These are phyloP conservation scores for Galleria mellonella DNA, from an alignment of 1,140 invertebrate genomes.

Conservation along the genomic window DNA sequence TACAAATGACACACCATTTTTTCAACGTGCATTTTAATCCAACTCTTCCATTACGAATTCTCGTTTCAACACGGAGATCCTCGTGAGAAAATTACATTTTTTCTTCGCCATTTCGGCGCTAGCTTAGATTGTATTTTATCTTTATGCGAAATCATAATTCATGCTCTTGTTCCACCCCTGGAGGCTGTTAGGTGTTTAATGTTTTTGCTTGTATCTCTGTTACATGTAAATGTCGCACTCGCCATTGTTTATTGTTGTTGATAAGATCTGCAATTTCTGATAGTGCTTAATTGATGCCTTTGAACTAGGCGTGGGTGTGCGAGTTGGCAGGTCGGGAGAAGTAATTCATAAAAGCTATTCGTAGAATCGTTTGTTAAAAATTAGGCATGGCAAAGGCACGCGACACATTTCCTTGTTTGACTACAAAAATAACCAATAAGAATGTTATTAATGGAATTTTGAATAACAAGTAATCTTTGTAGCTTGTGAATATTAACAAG, in stretches of 20 bases:
- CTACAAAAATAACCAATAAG: no score
- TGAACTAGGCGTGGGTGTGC: slow-evolving; percentile 7
- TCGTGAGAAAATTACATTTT: slow-evolving; percentile 58
- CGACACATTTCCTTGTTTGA: no score
- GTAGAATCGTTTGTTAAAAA: no score
- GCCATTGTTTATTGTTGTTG: slow-evolving; percentile 34
- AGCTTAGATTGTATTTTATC: slow-evolving; percentile 66
- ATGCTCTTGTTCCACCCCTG: slow-evolving; percentile 51
- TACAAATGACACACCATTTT: slow-evolving; percentile 20
- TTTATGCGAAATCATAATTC: slow-evolving; percentile 70
- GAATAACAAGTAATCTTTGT: no score
- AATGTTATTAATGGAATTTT: no score
- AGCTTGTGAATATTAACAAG: no score
- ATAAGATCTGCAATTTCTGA: slow-evolving; percentile 31
- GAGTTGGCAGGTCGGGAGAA: not conserved
- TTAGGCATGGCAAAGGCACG: no score
- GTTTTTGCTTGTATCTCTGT: slow-evolving; percentile 43
- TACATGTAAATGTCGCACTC: slow-evolving; percentile 39
- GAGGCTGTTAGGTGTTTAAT: slow-evolving; percentile 53
- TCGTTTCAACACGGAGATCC: slow-evolving; percentile 25
- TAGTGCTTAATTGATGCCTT: slow-evolving; percentile 26
- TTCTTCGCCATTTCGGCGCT: slow-evolving; percentile 57
- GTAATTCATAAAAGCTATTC: not conserved
- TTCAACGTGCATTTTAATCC: slow-evolving; percentile 12
- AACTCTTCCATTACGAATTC: slow-evolving; percentile 11